These are phyloP conservation scores for Columba janthina DNA, from an alignment of 2,113 vertebrate species.

Conservation along the genomic window DNA sequence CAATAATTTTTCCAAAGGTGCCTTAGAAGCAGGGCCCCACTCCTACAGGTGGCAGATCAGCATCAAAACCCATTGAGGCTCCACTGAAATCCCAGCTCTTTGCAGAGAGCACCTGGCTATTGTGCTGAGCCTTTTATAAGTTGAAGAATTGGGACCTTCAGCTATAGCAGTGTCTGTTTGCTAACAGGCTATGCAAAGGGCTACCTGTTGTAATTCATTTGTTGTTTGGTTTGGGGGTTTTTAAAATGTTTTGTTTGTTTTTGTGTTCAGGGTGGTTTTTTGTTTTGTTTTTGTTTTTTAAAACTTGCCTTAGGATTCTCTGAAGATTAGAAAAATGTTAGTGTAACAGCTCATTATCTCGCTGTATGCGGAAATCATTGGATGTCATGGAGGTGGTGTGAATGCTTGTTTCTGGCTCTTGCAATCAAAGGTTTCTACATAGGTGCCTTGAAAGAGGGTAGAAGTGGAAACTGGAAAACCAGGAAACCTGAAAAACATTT, in stretches of 20 bases:
- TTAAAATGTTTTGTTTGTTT: neutral
- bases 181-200: neutral
- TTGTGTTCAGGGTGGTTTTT: neutral
- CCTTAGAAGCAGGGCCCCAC: neutral
- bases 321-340: neutral
- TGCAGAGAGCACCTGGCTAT: neutral
- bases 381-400: neutral
- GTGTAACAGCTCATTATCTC: neutral
- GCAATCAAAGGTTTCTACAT: neutral
- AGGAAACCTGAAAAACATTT: neutral
- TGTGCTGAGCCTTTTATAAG: neutral
- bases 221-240: neutral
- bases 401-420: neutral
- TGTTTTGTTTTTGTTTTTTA: too few relatives aligned
- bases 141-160: neutral
- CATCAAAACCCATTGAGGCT: neutral
- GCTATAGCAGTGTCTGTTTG: neutral
- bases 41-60: neutral
- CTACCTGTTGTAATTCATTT: neutral
- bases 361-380: neutral
- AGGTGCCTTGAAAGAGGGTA: constrained; percentile 67
- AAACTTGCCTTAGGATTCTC: neutral
- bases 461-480: neutral
- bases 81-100: neutral
- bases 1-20: neutral